Percentiles rank a stretch among this genome's conserved stretches.
Evolutionary conservation across 2,113 vertebrate genomes (phyloP).

Genomic region (Equus quagga): DNA sequence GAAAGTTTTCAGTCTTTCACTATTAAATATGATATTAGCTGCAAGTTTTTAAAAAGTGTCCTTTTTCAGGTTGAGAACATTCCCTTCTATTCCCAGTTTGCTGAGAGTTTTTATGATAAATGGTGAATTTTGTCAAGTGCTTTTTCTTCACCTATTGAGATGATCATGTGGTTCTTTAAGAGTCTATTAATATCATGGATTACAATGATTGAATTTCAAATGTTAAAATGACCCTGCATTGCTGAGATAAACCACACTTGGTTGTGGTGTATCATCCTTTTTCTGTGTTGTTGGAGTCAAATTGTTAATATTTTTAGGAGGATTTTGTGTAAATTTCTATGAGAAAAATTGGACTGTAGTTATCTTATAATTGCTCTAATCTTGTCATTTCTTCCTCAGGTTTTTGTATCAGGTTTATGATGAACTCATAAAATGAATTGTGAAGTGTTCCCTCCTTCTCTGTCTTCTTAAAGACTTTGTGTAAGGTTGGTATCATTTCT

Average conservation of each 20-base stretch:
- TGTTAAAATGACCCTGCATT: background rate
- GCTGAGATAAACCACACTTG: background rate
- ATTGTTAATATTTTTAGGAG: background rate
- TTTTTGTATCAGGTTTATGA: background rate
- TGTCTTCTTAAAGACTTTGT: constrained; percentile 2
- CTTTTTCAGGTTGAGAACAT: background rate
- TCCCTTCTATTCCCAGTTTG: background rate
- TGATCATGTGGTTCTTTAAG: background rate
- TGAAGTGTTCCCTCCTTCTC: background rate
- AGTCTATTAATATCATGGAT: background rate
- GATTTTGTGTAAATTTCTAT: background rate
- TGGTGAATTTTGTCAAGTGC: background rate
- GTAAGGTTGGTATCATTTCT: background rate
- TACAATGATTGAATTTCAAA: background rate
- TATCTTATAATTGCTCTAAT: background rate
- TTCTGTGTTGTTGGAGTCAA: background rate
- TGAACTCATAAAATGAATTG: background rate
- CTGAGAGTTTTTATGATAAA: background rate
- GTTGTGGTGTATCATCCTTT: background rate
- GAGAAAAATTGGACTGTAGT: background rate
- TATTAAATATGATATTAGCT: background rate
- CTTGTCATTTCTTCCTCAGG: background rate
- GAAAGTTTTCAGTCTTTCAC: background rate
- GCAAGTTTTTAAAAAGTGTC: background rate
- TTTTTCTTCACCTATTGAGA: background rate